Conservation (phyloP, 2,888 invertebrate genomes). For the Eretmocerus hayati region DNA sequence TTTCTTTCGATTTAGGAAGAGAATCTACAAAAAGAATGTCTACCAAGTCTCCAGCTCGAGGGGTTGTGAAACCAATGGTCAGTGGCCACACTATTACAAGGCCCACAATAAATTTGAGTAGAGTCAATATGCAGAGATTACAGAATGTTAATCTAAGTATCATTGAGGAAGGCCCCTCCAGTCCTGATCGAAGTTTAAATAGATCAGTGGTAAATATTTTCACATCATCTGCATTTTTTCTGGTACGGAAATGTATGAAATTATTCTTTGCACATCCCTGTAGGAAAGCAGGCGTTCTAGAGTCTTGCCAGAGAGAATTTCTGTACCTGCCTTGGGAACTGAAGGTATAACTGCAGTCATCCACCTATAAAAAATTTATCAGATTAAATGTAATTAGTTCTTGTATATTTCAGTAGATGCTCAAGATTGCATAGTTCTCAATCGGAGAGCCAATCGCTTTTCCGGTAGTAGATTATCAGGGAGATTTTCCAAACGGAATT, state of each 20-base stretch:
- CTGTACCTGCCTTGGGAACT: slow-evolving; percentile 24
- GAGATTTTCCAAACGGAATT: slow-evolving; percentile 26
- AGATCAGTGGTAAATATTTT: slow-evolving; percentile 5
- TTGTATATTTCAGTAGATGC: slow-evolving; percentile 24
- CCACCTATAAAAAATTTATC: background rate
- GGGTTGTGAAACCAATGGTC: slow-evolving; percentile 44
- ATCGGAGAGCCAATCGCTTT: slow-evolving; percentile 24
- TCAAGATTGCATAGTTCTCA: slow-evolving; percentile 28
- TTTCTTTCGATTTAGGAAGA: slow-evolving; percentile 25
- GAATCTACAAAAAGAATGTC: slow-evolving; percentile 32
- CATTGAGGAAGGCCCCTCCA: slow-evolving; percentile 33
- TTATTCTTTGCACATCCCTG: slow-evolving; percentile 11
- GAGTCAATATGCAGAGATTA: slow-evolving; percentile 37
- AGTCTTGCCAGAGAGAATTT: slow-evolving; percentile 33
- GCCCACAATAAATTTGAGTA: slow-evolving; percentile 42
- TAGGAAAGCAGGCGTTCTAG: slow-evolving; percentile 29
- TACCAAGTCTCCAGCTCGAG: slow-evolving; percentile 38
- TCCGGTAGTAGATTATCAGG: slow-evolving; percentile 26
- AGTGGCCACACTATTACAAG: slow-evolving; percentile 44
- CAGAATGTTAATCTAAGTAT: slow-evolving; percentile 34
- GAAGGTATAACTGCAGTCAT: slow-evolving; percentile 28
- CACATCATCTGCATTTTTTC: too few species aligned
- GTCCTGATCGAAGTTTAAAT: slow-evolving; percentile 26
- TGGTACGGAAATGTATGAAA: too few species aligned
- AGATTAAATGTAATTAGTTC: too few species aligned